Percentiles rank a stretch among this genome's conserved stretches.
Evolutionary conservation across 2,797 vertebrate genomes (phyloP).

Genomic region (Notolepis coatsorum): DNA sequence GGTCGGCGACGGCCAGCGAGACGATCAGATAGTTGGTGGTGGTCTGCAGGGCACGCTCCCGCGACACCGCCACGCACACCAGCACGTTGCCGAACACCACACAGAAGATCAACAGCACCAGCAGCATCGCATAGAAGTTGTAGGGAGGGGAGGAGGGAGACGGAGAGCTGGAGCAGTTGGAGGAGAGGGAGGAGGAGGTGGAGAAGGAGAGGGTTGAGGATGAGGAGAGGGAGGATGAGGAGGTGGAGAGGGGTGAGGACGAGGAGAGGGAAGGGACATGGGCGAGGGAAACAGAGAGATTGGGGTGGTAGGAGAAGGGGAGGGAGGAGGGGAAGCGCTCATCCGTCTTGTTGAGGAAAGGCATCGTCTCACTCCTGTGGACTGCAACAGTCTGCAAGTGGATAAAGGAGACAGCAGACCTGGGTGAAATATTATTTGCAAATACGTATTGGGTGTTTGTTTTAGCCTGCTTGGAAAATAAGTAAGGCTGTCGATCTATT

Average conservation of each 20-base stretch:
- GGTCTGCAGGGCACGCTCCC: constrained; percentile 79
- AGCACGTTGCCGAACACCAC: constrained; percentile 83
- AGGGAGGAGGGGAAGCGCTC: constrained; percentile 39
- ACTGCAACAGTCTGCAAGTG: constrained; percentile 50
- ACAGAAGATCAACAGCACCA: constrained; percentile 82
- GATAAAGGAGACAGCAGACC: constrained; percentile 35
- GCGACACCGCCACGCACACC: constrained; percentile 79
- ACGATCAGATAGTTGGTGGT: constrained; percentile 86
- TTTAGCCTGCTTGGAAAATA: no score
- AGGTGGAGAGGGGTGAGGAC: constrained; percentile 26
- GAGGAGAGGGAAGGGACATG: constrained; percentile 32
- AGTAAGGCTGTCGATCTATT: no score
- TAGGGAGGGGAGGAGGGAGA: constrained; percentile 72
- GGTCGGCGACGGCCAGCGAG: constrained; percentile 81
- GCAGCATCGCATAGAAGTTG: constrained; percentile 82
- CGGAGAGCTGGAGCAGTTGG: constrained; percentile 67
- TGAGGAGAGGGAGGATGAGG: constrained; percentile 9
- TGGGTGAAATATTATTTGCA: no score
- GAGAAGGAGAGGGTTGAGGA: constrained; percentile 40
- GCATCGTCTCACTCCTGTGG: constrained; percentile 64
- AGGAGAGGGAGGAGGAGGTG: constrained; percentile 33
- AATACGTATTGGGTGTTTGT: no score
- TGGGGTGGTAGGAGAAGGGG: constrained; percentile 36
- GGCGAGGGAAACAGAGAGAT: constrained; percentile 51
- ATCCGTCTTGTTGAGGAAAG: constrained; percentile 63